Conservation (phyloP, 2,113 vertebrate genomes). For the Corynorhinus townsendii region DNA sequence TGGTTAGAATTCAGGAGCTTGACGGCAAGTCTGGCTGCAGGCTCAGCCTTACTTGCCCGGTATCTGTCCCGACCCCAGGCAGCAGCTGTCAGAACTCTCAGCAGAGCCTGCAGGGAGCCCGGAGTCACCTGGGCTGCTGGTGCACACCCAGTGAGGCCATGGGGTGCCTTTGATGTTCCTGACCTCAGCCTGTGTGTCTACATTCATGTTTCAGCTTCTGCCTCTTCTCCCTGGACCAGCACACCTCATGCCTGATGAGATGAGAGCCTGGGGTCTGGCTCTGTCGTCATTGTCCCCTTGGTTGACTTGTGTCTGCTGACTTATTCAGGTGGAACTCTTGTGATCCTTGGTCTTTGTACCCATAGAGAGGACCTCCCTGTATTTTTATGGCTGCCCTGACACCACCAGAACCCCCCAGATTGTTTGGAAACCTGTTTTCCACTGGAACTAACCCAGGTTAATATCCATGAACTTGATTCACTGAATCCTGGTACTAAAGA, state of each 20-base stretch:
- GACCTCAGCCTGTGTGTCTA: not conserved
- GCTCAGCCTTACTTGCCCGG: not conserved
- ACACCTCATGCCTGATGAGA: too few relatives aligned
- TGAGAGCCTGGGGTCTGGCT: not conserved
- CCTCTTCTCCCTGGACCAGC: not conserved
- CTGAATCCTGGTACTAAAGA: not conserved
- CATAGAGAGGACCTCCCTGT: not conserved
- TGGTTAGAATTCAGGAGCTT: not conserved
- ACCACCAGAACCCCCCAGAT: not conserved
- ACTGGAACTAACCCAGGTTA: not conserved
- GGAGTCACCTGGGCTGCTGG: not conserved
- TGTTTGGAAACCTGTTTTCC: not conserved
- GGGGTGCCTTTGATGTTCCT: not conserved
- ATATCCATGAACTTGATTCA: not conserved
- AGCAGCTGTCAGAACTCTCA: not conserved
- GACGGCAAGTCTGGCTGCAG: not conserved
- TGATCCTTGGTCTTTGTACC: not conserved
- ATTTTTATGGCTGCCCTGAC: not conserved
- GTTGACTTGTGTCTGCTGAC: not conserved
- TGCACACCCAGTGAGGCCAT: not conserved
- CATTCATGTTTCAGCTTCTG: not conserved
- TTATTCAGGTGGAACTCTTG: not conserved
- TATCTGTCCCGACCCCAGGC: not conserved
- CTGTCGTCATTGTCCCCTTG: not conserved
- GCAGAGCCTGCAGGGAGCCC: rapidly evolving